Base-by-base conservation (phyloP, 2,888 invertebrate genomes). In the Amphiduros pacificus region DNA sequence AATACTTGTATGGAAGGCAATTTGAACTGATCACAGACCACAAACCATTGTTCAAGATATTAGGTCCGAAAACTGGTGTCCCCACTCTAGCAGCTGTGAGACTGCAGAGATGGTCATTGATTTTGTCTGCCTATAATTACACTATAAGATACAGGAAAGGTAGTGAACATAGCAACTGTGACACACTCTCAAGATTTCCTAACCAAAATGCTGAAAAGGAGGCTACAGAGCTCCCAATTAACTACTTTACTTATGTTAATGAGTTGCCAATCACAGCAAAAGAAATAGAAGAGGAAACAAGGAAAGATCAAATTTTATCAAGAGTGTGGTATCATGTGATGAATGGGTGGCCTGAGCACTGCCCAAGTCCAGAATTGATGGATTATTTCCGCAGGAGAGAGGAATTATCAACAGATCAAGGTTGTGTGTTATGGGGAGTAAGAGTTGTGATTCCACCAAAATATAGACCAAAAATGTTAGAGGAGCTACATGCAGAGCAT, bases 1-100 rank as follows among this genome's bases (percentile, higher is more conserved):
- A 78, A 28, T 84, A 79, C 64, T 50, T 84, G 0, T 79, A 71
- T 62, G 83, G 82, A 2, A 68, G 77, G 17, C 68, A 73, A 22
- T 85, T 85, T 66, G 78, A 77, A 1, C 65, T 83, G 20, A 40
- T 73, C 6, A 83, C 81, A 0, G 82, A 83, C 65, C 78, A 82
- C 62, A 73, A 80, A 60, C 81, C 84, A 0, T 64, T 85, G 2
- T 77, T 71, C 6, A 60, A 70, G 5, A 77, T 84, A 41, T 78
- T 83, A 54, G 70, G 73, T 59, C 70, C 73, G 28, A 73, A 75
- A 72, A 69, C 44, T 49, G 67, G 65, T 14, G 60, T 77, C 9
- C 74, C 75, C 17, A 61, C 72, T 6, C 63, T 72, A 52, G 67
- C 76, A 9, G 76, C 76, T n/a, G 69, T 68, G 17, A 63, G 76